Conservation (phyloP, 2,888 invertebrate genomes). For the Amphipoea oculea region DNA sequence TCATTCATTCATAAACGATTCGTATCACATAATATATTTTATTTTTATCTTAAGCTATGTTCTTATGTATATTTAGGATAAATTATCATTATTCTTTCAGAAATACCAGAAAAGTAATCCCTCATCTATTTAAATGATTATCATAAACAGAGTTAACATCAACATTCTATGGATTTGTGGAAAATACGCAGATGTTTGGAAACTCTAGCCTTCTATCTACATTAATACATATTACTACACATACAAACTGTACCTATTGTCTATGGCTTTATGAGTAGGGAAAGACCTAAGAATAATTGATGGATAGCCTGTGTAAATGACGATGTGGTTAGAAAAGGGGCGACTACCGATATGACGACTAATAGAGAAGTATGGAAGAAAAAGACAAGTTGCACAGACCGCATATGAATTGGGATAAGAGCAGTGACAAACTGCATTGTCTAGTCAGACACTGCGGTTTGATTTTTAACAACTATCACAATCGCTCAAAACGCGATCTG, state of each 20-base stretch:
- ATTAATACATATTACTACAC: neutral
- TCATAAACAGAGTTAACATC: neutral
- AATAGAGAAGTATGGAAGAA: neutral
- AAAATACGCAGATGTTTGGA: neutral
- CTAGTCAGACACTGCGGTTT: neutral
- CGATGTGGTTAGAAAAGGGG: neutral
- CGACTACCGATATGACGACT: neutral
- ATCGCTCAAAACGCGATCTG: neutral
- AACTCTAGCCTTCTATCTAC: neutral
- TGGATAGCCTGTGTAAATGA: neutral
- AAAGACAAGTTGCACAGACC: neutral
- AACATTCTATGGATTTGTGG: neutral
- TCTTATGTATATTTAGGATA: neutral
- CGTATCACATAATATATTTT: neutral
- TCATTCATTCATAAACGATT: constrained; percentile 8
- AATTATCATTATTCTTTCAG: neutral
- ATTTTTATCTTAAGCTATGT: neutral
- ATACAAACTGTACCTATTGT: neutral
- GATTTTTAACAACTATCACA: neutral
- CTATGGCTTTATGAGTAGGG: neutral
- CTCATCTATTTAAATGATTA: neutral
- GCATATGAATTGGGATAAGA: neutral
- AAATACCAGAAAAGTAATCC: neutral
- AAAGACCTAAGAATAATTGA: neutral
- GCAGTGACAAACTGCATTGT: neutral